Base-by-base conservation (phyloP, 2,797 vertebrate genomes). In the Sarcoramphus papa region DNA sequence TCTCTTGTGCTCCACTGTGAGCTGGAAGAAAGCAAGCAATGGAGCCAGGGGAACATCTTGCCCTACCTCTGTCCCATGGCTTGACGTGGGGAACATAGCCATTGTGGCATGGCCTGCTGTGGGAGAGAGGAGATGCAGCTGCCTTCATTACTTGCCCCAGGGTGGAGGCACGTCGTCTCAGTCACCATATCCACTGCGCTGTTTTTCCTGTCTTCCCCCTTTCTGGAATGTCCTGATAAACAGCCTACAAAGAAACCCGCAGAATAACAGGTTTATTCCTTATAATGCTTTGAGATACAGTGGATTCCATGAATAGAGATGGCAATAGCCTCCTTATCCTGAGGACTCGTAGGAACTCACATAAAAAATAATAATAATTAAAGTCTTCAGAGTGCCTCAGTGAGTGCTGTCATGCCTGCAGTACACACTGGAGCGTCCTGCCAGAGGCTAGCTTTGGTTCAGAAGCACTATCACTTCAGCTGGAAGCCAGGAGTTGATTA, bases 101-200 rank as follows among this genome's bases (percentile, higher is more conserved):
- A 43, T 59, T 45, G n/a, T 35, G n/a, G 19, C 14, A 10, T 16
- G 10, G 28, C 7, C 22, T 86, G 31, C 37, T 69, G 23, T 23
- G 57, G 37, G 20, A 81, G 12, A 45, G 48, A 83, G 33, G 19
- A 87, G 64, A 16, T 79, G 24, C 57, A 50, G 15, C 37, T 69
- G 3, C 37, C 35, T 85, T 47, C 11, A 2, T 51, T 63, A 20
- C 31, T 80, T 64, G 53, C 17, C 57, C 22, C 37, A 60, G 40
- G 41, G 48, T 28, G 45, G 24, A 59, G 20, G 12, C 63, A n/a
- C 0, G 0, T 47, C 7, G 0, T 75, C 23, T 72, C n/a, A 53
- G 43, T 86, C 50, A 68, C 43, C 3, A 3, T 12, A 67, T 15
- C 33, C n/a, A 24, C 48, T 41, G 41, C 5, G 7, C 30, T 93